These are phyloP conservation scores for Upupa epops DNA, from an alignment of 2,113 vertebrate genomes.

Conservation along the genomic window DNA sequence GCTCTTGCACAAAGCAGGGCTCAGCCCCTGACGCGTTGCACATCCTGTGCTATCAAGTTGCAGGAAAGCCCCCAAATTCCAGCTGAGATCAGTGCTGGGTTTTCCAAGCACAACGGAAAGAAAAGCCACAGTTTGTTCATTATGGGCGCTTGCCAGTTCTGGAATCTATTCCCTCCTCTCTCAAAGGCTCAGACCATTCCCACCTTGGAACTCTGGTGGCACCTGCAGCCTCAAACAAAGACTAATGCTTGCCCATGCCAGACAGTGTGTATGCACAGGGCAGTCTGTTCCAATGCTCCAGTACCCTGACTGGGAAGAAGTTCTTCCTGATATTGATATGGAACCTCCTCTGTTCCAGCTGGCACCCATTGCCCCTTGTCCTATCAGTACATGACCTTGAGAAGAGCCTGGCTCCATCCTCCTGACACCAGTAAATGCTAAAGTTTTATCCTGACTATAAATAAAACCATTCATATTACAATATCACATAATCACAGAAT, in stretches of 20 bases:
- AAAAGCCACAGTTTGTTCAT: not conserved
- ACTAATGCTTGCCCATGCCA: not conserved
- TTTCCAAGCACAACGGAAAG: not conserved
- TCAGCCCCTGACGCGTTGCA: not conserved
- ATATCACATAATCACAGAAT: too few species aligned
- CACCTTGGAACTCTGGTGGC: not conserved
- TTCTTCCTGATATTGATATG: too few species aligned
- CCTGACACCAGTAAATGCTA: not conserved
- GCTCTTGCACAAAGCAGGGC: not conserved
- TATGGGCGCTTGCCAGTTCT: not conserved
- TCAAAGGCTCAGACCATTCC: not conserved
- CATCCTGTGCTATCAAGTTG: not conserved
- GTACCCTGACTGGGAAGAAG: too few species aligned
- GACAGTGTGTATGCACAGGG: accelerated
- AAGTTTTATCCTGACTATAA: not conserved
- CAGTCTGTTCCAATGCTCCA: too few species aligned
- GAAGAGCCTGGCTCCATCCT: too few species aligned
- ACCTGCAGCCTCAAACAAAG: not conserved
- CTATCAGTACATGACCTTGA: too few species aligned
- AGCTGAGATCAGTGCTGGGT: not conserved
- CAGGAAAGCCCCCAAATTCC: not conserved
- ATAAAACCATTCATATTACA: not conserved
- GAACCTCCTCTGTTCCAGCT: too few species aligned
- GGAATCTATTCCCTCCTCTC: not conserved
- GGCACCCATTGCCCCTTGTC: too few species aligned